These are phyloP conservation scores for Parapsyche elsis DNA, from an alignment of 1,140 invertebrate species.

Conservation along the genomic window DNA sequence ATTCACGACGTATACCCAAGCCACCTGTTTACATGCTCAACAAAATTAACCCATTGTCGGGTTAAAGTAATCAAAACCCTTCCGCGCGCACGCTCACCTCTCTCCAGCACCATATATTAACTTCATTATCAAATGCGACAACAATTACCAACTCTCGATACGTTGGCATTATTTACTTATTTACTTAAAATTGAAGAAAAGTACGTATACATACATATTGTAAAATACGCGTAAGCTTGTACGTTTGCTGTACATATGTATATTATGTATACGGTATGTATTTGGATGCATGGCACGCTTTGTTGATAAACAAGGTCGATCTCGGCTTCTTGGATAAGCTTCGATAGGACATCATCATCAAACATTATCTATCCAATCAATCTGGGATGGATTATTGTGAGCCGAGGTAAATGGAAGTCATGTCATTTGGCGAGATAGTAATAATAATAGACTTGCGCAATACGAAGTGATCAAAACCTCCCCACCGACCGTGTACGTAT, in stretches of 20 bases:
- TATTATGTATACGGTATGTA: background rate
- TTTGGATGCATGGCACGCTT: background rate
- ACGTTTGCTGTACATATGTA: no score
- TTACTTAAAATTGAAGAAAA: no score
- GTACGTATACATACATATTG: no score
- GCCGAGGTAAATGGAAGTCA: slow-evolving; percentile 42
- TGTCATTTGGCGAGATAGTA: slow-evolving; percentile 30
- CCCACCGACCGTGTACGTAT: no score
- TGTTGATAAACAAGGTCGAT: slow-evolving; percentile 31
- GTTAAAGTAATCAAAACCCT: slow-evolving; percentile 45
- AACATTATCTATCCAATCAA: slow-evolving; percentile 46
- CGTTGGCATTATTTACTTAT: no score
- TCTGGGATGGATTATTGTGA: slow-evolving; percentile 42
- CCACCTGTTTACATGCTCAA: slow-evolving; percentile 45
- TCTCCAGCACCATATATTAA: slow-evolving; percentile 18
- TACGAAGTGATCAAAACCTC: background rate
- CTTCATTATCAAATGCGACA: slow-evolving; percentile 20
- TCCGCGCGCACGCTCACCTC: slow-evolving; percentile 12
- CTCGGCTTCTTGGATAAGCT: slow-evolving; percentile 38
- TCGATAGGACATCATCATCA: slow-evolving; percentile 40
- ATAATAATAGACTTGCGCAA: slow-evolving; percentile 19
- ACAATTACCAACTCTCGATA: no score
- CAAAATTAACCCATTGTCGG: slow-evolving; percentile 47
- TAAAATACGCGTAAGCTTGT: no score
- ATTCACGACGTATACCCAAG: background rate